Conservation (phyloP, 2,888 invertebrate species). For the Oxyteleia sp. region DNA sequence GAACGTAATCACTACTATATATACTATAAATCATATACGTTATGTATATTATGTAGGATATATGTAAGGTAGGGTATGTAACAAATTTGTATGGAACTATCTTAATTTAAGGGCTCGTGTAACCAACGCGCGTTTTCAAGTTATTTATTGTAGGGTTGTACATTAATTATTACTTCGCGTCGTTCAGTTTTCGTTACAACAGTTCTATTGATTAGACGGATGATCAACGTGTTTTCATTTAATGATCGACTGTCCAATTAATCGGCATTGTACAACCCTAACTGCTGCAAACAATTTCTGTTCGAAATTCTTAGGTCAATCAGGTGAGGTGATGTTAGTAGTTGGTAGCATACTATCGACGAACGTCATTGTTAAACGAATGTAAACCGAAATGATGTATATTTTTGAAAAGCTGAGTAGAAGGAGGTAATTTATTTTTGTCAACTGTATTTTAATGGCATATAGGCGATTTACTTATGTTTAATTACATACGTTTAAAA, state of each 20-base stretch:
- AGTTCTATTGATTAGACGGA: slow-evolving; percentile 1
- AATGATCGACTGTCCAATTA: slow-evolving; percentile 23
- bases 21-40: slow-evolving; percentile 56
- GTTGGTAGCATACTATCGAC: slow-evolving; percentile 1
- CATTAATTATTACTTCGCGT: slow-evolving; percentile 34
- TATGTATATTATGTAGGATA: slow-evolving; percentile 52
- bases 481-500: slow-evolving; percentile 30
- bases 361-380: slow-evolving; percentile 12
- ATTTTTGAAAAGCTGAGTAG: slow-evolving; percentile 35
- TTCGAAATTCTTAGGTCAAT: slow-evolving; percentile 27
- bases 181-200: slow-evolving; percentile 22
- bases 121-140: slow-evolving; percentile 63
- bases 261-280: slow-evolving; percentile 17
- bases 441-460: slow-evolving; percentile 37
- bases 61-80: slow-evolving; percentile 47
- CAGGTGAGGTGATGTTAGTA: slow-evolving; percentile 17
- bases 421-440: slow-evolving; percentile 51
- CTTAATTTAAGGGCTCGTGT: slow-evolving; percentile 76
- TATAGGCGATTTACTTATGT: slow-evolving; percentile 53
- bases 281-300: slow-evolving; percentile 2
- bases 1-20: slow-evolving; percentile 33
- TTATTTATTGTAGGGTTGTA: slow-evolving; percentile 35
- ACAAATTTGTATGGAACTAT: slow-evolving; percentile 77
- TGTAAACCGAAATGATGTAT: slow-evolving; percentile 47
- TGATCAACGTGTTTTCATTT: slow-evolving; percentile 11